Evolutionary conservation across 64 coral and sea anemone genomes (phyloP), one percentile per base, ranked within the genome.

Genomic region (Montipora cactus): DNA sequence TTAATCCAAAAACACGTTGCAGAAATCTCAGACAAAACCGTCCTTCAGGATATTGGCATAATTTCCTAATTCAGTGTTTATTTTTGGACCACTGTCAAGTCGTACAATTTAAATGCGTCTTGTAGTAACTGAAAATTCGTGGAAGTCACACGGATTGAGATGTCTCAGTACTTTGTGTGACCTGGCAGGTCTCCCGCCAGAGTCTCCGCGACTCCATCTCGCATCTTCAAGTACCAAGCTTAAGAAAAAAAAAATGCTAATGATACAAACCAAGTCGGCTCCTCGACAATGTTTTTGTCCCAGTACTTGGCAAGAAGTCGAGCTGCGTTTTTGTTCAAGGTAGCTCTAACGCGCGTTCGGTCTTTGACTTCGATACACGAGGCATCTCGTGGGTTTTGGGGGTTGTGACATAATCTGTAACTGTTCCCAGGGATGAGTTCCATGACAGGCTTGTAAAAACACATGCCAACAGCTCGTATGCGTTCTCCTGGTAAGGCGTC

Each of bases 41-140:
- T 25, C 25, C 25, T 25, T 25, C 25, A 25, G 25, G 1, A 25
- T 25, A 25, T 25, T 25, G 25, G 25, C 25, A 25, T 25, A 25
- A 25, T 25, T 25, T 25, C 25, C 25, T 25, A 25, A 25, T 25
- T 25, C 25, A 25, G 25, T 25, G 25, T 79, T 28, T 37, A 79
- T 79, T 79, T 15, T 49, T 19, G 76, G 76, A 79, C 76, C 76
- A 79, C 76, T 79, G 46, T 49, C 76, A 79, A 79, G 14, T 79
- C 47, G 16, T 50, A 79, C 19, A 79, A 52, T 79, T 49, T 3
- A 50, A 79, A 50, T 18, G 46, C 47, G 19, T 79, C 76, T 79
- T n/a, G 12, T 0, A 51, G 16, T 50, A 79, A 0, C 46, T 50
- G 47, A 5, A 79, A 47, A 13, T 79, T 79, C 5, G 47, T 79